Conservation (phyloP, 2,113 vertebrate genomes). For the Melanerpes aurifrons region DNA sequence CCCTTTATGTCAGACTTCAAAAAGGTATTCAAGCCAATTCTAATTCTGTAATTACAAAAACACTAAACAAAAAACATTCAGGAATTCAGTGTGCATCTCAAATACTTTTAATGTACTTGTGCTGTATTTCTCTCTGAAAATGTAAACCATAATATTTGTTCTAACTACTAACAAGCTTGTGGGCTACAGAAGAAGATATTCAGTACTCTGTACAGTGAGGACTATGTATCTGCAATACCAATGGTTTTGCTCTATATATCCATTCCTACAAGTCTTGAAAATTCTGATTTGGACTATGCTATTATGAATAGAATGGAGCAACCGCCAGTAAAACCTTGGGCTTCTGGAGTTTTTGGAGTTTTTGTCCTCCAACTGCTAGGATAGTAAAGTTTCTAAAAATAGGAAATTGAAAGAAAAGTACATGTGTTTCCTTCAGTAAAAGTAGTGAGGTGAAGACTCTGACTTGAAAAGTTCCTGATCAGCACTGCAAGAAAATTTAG, state of each 20-base stretch:
- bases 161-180: not conserved
- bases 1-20: not conserved
- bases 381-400: not conserved
- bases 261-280: not conserved
- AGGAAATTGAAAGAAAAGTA: not conserved
- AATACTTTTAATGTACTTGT: not conserved
- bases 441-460: not conserved
- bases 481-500: not conserved
- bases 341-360: not conserved
- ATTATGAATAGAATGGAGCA: not conserved
- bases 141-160: not conserved
- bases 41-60: not conserved
- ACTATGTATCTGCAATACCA: fast-evolving
- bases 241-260: not conserved
- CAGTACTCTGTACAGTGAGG: not conserved
- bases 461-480: not conserved
- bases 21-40: not conserved
- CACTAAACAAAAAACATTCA: not conserved
- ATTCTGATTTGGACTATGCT: not conserved
- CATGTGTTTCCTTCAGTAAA: not conserved
- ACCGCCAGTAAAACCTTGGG: not conserved
- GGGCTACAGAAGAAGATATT: not conserved
- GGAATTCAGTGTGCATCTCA: not conserved
- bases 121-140: not conserved
- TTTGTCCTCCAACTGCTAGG: not conserved